phyloP scores from a whole-genome alignment of 2,888 invertebrate genomes.

The Heliconius sara region DNA sequence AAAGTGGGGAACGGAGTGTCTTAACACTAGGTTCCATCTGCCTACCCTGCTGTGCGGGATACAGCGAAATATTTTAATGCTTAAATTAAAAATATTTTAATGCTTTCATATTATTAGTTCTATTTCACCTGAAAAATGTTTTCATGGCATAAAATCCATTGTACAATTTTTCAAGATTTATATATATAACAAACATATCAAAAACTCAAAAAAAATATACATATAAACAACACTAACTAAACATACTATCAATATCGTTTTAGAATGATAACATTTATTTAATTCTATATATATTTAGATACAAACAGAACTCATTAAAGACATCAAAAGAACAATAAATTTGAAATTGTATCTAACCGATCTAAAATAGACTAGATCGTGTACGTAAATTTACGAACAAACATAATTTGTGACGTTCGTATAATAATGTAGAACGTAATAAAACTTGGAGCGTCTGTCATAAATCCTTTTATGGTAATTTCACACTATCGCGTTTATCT shows the following conservation, averaged over 20 bases:
- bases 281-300: conserved; percentile 7
- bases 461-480: conserved; percentile 63
- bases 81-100: no score
- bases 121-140: no score
- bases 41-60: no score
- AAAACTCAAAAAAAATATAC: neutral
- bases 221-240: neutral
- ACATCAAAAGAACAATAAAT: conserved; percentile 22
- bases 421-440: conserved; percentile 38
- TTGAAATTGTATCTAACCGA: conserved; percentile 15
- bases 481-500: conserved; percentile 53
- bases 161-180: no score
- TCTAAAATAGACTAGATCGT: conserved; percentile 16
- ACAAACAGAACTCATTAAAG: conserved; percentile 25
- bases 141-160: no score
- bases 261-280: neutral
- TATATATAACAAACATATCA: no score
- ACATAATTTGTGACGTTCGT: conserved; percentile 34
- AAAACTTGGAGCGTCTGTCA: conserved; percentile 50
- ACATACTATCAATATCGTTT: neutral
- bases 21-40: no score
- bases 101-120: no score
- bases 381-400: conserved; percentile 21
- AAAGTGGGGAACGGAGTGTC: no score
- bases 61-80: no score